Evolutionary conservation across 2,797 vertebrate species (phyloP).

Genomic region (Morus bassanus): DNA sequence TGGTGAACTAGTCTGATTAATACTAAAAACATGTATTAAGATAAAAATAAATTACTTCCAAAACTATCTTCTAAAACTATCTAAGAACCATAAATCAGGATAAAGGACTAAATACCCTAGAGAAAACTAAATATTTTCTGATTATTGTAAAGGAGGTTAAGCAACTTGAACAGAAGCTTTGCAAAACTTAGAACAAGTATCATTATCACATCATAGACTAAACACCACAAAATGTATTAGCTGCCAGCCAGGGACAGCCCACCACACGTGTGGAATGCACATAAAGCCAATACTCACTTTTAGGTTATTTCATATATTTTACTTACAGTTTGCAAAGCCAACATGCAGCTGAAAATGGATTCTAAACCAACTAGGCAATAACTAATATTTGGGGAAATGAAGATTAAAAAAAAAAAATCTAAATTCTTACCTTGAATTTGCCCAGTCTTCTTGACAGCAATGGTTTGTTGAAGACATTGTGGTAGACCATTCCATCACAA

Average conservation of each 20-base stretch:
- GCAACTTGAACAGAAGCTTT: not conserved
- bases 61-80: not conserved
- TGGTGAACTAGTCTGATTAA: not conserved
- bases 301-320: not conserved
- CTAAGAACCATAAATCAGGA: not conserved
- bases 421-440: not conserved
- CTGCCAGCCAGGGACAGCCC: not conserved
- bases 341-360: not conserved
- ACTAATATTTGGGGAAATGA: not conserved
- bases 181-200: not conserved
- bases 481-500: not conserved
- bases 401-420: not conserved
- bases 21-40: not conserved
- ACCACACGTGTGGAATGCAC: not conserved
- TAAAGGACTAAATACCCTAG: not conserved
- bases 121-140: not conserved
- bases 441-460: not conserved
- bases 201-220: not conserved
- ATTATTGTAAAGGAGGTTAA: not conserved
- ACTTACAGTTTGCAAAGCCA: not conserved
- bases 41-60: not conserved
- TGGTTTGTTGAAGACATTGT: not conserved
- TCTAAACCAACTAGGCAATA: not conserved
- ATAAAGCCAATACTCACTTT: not conserved
- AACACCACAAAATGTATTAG: not conserved